Evolutionary conservation across 2,888 invertebrate genomes (phyloP).

Genomic region (Oscheius sp.): DNA sequence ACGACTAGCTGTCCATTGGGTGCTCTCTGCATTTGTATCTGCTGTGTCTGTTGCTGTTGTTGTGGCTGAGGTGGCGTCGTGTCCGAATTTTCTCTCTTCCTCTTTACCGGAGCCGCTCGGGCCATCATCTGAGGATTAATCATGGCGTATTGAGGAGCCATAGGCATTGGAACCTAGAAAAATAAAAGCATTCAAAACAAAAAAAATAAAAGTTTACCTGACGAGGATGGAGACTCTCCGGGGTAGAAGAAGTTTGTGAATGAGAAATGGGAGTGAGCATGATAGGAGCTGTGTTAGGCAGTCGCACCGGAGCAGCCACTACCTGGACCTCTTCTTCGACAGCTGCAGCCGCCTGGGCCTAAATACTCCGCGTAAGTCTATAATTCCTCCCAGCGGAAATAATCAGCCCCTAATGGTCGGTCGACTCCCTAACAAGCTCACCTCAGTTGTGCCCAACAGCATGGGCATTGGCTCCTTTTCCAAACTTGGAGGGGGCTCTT

Average conservation of each 20-base stretch:
- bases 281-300: background rate
- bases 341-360: background rate
- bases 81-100: background rate
- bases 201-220: background rate
- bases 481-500: constrained; percentile 20
- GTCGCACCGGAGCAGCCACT: background rate
- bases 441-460: background rate
- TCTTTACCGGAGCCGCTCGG: constrained; percentile 8
- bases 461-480: constrained; percentile 28
- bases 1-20: background rate
- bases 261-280: background rate
- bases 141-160: constrained; percentile 10
- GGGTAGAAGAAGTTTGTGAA: background rate
- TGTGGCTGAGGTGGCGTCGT: constrained; percentile 8
- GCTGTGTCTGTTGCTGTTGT: background rate
- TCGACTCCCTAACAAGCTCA: background rate
- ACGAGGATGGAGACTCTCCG: too few relatives aligned
- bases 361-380: background rate
- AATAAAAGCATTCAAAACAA: background rate
- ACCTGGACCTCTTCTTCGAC: constrained; percentile 1
- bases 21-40: background rate
- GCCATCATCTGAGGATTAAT: background rate
- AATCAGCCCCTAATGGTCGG: background rate
- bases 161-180: background rate
- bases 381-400: constrained; percentile 1